These are phyloP conservation scores for zebrafish (Danio rerio) DNA, from an alignment of 2,113 vertebrate species.

Conservation along the genomic window GRCz12tu NC_133178.1:22205001-22205500, in stretches of 20 bases:
- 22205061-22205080: slow-evolving; percentile 25
- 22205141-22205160: neutral
- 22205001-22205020: neutral
- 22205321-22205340: slow-evolving; percentile 88
- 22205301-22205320: slow-evolving; percentile 86
- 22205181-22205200: slow-evolving; percentile 41
- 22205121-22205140: neutral
- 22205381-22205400: slow-evolving; percentile 72
- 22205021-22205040: slow-evolving; percentile 48
- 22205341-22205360: slow-evolving; percentile 85
- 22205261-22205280: slow-evolving; percentile 3
- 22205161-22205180: slow-evolving; percentile 10
- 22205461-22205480: too few species aligned
- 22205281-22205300: slow-evolving; percentile 72
- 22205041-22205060: slow-evolving; percentile 32
- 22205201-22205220: neutral
- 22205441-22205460: too few species aligned
- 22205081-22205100: slow-evolving; percentile 12
- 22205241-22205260: slow-evolving; percentile 14
- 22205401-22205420: too few species aligned
- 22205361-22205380: slow-evolving; percentile 89
- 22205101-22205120: slow-evolving; percentile 20
- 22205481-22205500: too few species aligned
- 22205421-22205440: too few species aligned
- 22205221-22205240: slow-evolving; percentile 16